Conservation (phyloP, 2,888 invertebrate genomes). For the Linyphia triangularis region DNA sequence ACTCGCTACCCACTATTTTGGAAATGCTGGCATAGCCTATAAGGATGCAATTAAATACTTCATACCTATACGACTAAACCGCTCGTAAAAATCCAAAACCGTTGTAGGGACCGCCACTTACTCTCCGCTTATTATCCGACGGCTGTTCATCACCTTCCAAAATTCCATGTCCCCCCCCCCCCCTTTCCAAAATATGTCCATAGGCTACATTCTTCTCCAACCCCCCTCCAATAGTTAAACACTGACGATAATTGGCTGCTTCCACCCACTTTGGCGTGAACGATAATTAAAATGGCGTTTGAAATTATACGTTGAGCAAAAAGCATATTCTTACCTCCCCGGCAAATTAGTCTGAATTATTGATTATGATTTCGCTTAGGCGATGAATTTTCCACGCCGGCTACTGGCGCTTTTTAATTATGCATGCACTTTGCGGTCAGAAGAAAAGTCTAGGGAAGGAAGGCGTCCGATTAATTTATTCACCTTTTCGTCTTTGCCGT, state of each 20-base stretch:
- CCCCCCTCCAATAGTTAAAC: background rate
- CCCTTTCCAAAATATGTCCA: background rate
- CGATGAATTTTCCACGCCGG: constrained; percentile 24
- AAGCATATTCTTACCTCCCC: background rate
- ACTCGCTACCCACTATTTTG: too few species aligned
- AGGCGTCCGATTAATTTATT: constrained; percentile 39
- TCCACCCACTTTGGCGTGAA: constrained; percentile 5
- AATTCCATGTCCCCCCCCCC: background rate
- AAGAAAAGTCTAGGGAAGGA: background rate
- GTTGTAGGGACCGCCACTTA: too few species aligned
- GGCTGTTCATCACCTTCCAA: too few species aligned
- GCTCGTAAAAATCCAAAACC: too few species aligned
- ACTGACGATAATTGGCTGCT: constrained; percentile 39
- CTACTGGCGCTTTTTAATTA: constrained; percentile 44
- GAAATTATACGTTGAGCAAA: constrained; percentile 35
- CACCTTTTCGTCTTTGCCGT: background rate
- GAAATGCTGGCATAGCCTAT: too few species aligned
- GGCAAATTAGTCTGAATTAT: constrained; percentile 54
- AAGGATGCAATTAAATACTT: too few species aligned
- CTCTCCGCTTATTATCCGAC: too few species aligned
- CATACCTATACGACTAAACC: too few species aligned
- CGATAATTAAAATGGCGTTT: constrained; percentile 46
- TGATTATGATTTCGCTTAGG: constrained; percentile 22
- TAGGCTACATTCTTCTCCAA: background rate
- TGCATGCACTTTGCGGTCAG: constrained; percentile 7